Conservation (phyloP, 2,888 invertebrate species). For the Drosophila nigritarsus region DNA sequence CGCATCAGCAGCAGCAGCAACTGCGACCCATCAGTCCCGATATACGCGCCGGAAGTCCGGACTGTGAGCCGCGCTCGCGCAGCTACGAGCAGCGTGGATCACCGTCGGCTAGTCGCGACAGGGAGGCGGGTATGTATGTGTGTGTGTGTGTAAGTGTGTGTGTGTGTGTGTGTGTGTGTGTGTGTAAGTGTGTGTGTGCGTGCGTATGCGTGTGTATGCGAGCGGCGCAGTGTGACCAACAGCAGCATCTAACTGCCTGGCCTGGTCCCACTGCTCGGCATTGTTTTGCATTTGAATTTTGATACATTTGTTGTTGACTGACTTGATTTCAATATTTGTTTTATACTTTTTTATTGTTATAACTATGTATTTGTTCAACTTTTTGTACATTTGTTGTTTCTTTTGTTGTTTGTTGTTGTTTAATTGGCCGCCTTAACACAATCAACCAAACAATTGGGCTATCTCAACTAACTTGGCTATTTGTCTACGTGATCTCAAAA, state of each 20-base stretch:
- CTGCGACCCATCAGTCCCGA: conserved; percentile 86
- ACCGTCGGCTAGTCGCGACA: conserved; percentile 53
- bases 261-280: neutral
- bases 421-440: conserved; percentile 7
- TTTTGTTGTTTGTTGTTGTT: no score
- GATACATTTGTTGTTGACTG: neutral
- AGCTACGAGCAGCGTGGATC: conserved; percentile 88
- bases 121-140: conserved; percentile 70
- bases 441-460: conserved; percentile 21
- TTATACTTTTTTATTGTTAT: neutral
- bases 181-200: neutral
- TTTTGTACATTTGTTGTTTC: conserved; percentile 6
- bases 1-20: conserved; percentile 43
- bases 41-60: conserved; percentile 84
- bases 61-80: conserved; percentile 88
- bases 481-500: conserved; percentile 7
- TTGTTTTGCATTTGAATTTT: conserved; percentile 1
- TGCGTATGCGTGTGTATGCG: neutral
- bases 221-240: neutral
- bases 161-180: neutral
- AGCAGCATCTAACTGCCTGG: neutral
- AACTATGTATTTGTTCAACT: neutral
- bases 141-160: neutral
- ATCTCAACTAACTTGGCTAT: conserved; percentile 33
- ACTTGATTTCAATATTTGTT: neutral